A percentile compares a stretch with the other conserved stretches of the same genome.
Conservation (phyloP, 1,140 invertebrate species). For the Achroia grisella region DNA sequence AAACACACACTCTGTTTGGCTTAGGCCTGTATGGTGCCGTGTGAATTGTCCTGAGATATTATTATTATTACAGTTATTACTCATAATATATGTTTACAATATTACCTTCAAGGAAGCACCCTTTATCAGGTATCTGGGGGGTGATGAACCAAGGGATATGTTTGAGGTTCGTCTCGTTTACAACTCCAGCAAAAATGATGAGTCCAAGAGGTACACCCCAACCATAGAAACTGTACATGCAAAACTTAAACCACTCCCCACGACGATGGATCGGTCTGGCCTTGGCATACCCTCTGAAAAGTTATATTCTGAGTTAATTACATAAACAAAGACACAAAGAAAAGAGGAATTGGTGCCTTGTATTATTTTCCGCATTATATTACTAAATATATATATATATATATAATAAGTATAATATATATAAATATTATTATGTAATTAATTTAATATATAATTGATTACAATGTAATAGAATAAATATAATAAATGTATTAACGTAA, state of each 20-base stretch:
- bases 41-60: too few species aligned
- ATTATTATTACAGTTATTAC: not conserved
- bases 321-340: too few species aligned
- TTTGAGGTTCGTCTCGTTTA: conserved; percentile 26
- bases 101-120: conserved; percentile 50
- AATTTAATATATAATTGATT: too few species aligned
- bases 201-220: conserved; percentile 67
- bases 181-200: conserved; percentile 19
- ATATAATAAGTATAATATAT: too few species aligned
- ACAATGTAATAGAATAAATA: too few species aligned
- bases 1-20: too few species aligned
- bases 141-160: conserved; percentile 41
- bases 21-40: too few species aligned
- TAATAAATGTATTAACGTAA: too few species aligned
- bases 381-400: too few species aligned
- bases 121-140: conserved; percentile 27
- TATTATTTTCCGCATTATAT: too few species aligned
- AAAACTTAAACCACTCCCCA: conserved; percentile 70
- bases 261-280: conserved; percentile 46
- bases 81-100: not conserved
- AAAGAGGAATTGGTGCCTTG: too few species aligned
- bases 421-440: too few species aligned
- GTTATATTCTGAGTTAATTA: not conserved
- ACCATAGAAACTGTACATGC: conserved; percentile 76
- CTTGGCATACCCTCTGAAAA: conserved; percentile 51